Conservation (phyloP, 2,888 invertebrate species). For the Geotrupes spiniger region DNA sequence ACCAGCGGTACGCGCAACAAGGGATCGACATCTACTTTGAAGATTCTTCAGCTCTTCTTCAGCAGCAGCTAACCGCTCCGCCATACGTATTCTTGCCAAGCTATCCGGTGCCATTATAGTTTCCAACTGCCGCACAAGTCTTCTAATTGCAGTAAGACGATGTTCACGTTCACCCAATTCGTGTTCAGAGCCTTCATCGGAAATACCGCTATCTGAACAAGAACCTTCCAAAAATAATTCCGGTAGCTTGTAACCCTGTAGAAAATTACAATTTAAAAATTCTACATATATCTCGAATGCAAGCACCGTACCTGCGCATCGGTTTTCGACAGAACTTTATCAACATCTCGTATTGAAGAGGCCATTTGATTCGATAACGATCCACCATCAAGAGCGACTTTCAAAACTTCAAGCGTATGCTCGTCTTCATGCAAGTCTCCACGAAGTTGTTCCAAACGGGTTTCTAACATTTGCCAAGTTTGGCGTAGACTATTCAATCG, state of each 20-base stretch:
- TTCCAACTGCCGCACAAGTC: constrained; percentile 66
- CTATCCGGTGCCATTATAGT: constrained; percentile 66
- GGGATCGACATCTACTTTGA: constrained; percentile 68
- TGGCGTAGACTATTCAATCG: constrained; percentile 69
- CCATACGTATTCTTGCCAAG: constrained; percentile 62
- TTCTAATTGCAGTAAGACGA: constrained; percentile 63
- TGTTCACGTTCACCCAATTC: constrained; percentile 65
- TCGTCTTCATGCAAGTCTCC: constrained; percentile 72
- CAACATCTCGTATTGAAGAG: constrained; percentile 53
- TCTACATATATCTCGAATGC: too few species aligned
- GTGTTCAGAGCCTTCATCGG: constrained; percentile 70
- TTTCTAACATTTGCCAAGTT: constrained; percentile 75
- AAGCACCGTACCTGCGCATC: constrained; percentile 44
- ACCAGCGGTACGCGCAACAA: constrained; percentile 58
- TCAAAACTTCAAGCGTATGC: constrained; percentile 56
- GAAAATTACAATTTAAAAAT: too few species aligned
- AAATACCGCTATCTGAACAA: constrained; percentile 77
- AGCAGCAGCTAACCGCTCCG: constrained; percentile 68
- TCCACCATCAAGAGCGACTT: constrained; percentile 50
- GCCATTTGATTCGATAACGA: constrained; percentile 53
- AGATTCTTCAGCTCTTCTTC: constrained; percentile 68
- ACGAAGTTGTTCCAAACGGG: constrained; percentile 72
- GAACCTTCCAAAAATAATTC: constrained; percentile 57
- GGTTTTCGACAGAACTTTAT: constrained; percentile 56
- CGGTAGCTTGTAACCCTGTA: constrained; percentile 51